Base-by-base conservation (phyloP, 2,888 invertebrate genomes). In the Tromatobia lineatoria region DNA sequence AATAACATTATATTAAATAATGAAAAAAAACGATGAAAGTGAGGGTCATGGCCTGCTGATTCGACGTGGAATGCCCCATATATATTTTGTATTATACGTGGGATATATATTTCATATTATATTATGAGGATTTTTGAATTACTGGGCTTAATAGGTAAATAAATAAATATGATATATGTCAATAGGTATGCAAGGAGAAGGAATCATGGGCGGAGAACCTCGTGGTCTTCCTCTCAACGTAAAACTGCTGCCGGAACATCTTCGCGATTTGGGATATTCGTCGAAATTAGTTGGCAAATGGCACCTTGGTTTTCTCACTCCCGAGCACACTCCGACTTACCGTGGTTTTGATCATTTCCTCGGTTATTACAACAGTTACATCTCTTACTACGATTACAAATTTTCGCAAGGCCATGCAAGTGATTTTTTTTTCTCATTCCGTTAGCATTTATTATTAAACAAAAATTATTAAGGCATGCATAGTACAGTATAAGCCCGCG, bases 351-450 rank as follows among this genome's bases (percentile, higher is more conserved):
- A 97, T 89, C 95, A 95, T 10, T 97, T 98, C 92, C 97, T 96
- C 90, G 99, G 99, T 1, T 98, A 98, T 92, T 97, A 97, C 95
- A 96, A 97, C 80, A 98, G 97, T 6, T 96, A 95, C 87, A 96
- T 97, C 79, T 98, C 98, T 91, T 99, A 98, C 91, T 97, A 96
- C 90, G 96, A 97, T 88, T 96, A 96, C 86, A 95, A 94, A 29
- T 94, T 95, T 13, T 90, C 93, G n/a, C 95, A 95, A 91, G 94
- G 94, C 54, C 59, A 59, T 45, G 90, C 90, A 78, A 88, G 89
- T 88, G 47, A 38, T n/a, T 38, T 11, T 20, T 38, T 52, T 23
- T 77, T 3, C 45, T 18, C 18, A 3, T 47, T 66, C 29, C 10
- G 4, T 38, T 38, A 38, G 10, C 10, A 38, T 10, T 38, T 8